A percentile compares a stretch with the other conserved stretches of the same genome.
Evolutionary conservation across 2,888 invertebrate genomes (phyloP).

Genomic region (Caradrina kadenii): DNA sequence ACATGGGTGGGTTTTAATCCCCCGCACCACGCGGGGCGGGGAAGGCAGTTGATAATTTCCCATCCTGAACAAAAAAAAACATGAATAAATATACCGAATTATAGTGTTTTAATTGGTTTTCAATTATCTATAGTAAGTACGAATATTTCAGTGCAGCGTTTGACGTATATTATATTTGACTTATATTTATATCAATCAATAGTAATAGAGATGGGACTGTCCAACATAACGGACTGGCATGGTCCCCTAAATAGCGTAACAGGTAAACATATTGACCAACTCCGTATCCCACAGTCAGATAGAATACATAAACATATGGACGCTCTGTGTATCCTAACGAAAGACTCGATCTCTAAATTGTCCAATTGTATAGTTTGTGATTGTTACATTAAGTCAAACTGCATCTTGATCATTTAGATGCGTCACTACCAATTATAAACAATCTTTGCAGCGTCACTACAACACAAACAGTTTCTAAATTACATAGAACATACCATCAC

Average conservation of each 20-base stretch:
- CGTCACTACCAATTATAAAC: background rate
- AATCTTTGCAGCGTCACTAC: background rate
- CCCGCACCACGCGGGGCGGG: too few species aligned
- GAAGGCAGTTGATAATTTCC: too few species aligned
- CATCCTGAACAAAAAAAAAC: too few species aligned
- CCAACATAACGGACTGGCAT: slow-evolving; percentile 4
- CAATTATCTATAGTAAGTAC: background rate
- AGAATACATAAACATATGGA: slow-evolving; percentile 32
- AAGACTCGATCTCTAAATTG: slow-evolving; percentile 2
- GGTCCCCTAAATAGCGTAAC: slow-evolving; percentile 8
- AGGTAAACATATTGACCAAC: background rate
- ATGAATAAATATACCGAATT: too few species aligned
- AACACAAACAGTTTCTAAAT: too few species aligned
- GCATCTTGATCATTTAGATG: slow-evolving; percentile 12
- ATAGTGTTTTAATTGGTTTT: background rate
- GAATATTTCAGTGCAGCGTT: background rate
- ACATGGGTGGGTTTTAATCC: too few species aligned
- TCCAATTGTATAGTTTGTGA: slow-evolving; percentile 24
- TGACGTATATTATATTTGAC: too few species aligned
- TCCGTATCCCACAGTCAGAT: background rate
- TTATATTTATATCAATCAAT: slow-evolving; percentile 6
- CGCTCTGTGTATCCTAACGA: slow-evolving; percentile 8
- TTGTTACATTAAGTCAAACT: slow-evolving; percentile 23
- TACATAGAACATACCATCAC: too few species aligned
- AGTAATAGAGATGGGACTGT: background rate